Percentiles rank a stretch among this genome's conserved stretches.
phyloP scores from a whole-genome alignment of 1,140 invertebrate species.

The Polyergus mexicanus region DNA sequence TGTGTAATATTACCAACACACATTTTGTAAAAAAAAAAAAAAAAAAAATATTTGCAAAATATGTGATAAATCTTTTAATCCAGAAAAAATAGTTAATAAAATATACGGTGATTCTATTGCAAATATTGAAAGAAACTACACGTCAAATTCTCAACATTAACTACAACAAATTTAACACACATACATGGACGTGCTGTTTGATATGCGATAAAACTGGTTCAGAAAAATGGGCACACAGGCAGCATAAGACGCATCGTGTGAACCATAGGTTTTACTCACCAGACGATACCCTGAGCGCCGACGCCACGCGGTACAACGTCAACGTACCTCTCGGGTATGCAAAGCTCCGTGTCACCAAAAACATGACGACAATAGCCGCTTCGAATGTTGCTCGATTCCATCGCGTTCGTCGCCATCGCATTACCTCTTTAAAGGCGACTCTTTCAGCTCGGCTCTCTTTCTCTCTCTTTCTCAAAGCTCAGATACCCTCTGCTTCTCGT shows the following conservation, averaged over 20 bases:
- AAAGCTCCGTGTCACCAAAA: slow-evolving; percentile 89
- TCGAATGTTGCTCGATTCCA: slow-evolving; percentile 62
- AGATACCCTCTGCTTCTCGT: neutral
- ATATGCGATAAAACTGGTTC: neutral
- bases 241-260: neutral
- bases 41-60: neutral
- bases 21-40: too few relatives aligned
- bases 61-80: neutral
- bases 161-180: neutral
- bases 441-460: slow-evolving; percentile 19
- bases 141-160: neutral
- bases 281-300: slow-evolving; percentile 90
- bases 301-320: slow-evolving; percentile 67
- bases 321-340: slow-evolving; percentile 88
- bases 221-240: slow-evolving; percentile 24
- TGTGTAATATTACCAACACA: too few relatives aligned
- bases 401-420: slow-evolving; percentile 58
- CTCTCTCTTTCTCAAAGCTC: neutral
- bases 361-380: slow-evolving; percentile 68
- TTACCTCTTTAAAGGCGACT: slow-evolving; percentile 63
- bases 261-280: slow-evolving; percentile 86
- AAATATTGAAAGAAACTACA: neutral
- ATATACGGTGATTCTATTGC: neutral
- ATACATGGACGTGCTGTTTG: neutral
- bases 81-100: neutral